phyloP scores from a whole-genome alignment of 1,140 invertebrate species.

The Drosophila willistoni region DNA sequence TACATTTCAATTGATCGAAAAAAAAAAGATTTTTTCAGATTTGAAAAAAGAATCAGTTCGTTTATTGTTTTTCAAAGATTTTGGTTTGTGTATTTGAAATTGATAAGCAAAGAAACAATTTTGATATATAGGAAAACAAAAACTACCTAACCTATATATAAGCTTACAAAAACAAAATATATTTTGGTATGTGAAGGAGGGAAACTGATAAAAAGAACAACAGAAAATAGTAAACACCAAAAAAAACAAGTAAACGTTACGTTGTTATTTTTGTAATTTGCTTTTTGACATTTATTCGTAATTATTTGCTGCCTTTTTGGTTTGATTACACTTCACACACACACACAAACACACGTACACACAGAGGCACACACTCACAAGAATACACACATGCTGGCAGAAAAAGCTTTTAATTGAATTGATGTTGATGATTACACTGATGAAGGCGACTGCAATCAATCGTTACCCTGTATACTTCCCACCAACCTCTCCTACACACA shows the following conservation, averaged over 20 bases:
- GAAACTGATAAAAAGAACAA: conserved; percentile 17
- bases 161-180: conserved; percentile 25
- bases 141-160: too few species aligned
- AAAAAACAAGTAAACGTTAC: background rate
- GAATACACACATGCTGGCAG: background rate
- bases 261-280: conserved; percentile 27
- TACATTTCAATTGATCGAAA: too few species aligned
- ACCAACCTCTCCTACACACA: too few species aligned
- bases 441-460: conserved; percentile 50
- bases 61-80: too few species aligned
- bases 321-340: conserved; percentile 47
- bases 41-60: too few species aligned
- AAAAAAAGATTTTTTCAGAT: too few species aligned
- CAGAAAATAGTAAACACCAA: conserved; percentile 27
- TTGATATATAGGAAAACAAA: background rate
- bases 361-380: conserved; percentile 13
- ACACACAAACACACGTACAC: conserved; percentile 10
- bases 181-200: too few species aligned
- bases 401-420: conserved; percentile 59
- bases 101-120: too few species aligned
- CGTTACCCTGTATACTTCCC: background rate
- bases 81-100: too few species aligned
- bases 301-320: conserved; percentile 39
- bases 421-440: conserved; percentile 58
- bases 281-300: conserved; percentile 49